Conservation (phyloP, 2,888 invertebrate genomes). For the Rhagophthalmus giganteus region DNA sequence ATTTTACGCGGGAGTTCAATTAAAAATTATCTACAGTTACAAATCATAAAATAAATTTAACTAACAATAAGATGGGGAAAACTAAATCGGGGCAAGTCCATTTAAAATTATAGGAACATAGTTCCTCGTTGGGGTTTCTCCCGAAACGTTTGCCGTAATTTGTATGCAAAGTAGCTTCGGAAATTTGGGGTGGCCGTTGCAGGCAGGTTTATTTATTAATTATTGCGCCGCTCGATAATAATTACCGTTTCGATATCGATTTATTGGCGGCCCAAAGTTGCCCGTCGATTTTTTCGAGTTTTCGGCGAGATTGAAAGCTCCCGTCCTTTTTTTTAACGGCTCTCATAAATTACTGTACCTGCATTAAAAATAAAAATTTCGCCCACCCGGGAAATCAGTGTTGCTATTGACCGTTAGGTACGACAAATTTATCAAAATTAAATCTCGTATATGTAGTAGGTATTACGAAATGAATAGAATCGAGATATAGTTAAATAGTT, state of each 20-base stretch:
- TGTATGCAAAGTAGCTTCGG: conserved; percentile 15
- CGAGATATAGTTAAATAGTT: conserved; percentile 24
- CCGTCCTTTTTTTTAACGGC: too few species aligned
- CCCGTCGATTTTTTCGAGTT: too few species aligned
- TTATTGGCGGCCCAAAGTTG: too few species aligned
- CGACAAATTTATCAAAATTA: conserved; percentile 29
- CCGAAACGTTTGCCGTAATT: conserved; percentile 17
- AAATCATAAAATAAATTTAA: too few species aligned
- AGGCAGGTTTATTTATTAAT: conserved; percentile 15
- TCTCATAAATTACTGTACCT: neutral
- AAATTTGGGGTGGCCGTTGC: conserved; percentile 9
- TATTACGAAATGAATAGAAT: conserved; percentile 19
- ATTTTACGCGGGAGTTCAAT: too few species aligned
- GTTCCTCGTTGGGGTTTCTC: too few species aligned
- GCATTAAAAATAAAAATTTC: neutral
- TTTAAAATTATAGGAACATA: too few species aligned
- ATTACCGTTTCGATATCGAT: conserved; percentile 4
- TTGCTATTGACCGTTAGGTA: neutral
- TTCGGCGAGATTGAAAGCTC: too few species aligned
- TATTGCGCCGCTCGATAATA: conserved; percentile 10
- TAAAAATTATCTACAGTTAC: too few species aligned
- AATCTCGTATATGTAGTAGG: too few species aligned
- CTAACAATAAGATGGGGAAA: too few species aligned
- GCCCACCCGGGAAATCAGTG: conserved; percentile 19
- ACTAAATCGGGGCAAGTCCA: too few species aligned